Evolutionary conservation across 1,140 invertebrate genomes (phyloP).

Genomic region (Portunus trituberculatus): DNA sequence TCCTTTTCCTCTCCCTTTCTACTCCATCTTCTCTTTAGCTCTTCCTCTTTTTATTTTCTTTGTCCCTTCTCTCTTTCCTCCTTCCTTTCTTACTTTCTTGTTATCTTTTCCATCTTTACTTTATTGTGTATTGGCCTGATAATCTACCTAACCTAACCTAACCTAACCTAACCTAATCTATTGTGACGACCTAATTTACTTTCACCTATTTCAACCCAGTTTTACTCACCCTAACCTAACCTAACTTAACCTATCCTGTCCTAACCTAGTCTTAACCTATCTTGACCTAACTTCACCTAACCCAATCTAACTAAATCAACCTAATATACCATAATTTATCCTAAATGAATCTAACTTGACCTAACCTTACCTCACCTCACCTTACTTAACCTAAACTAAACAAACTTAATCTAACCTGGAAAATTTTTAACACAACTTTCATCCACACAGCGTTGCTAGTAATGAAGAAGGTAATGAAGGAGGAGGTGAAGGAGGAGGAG

Average conservation of each 20-base stretch:
- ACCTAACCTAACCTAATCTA: too few species aligned
- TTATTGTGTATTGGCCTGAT: background rate
- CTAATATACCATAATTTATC: background rate
- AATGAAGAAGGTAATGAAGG: background rate
- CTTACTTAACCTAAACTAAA: background rate
- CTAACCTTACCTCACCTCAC: background rate
- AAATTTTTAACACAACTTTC: background rate
- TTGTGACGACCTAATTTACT: too few species aligned
- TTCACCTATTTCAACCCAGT: too few species aligned
- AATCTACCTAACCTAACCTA: too few species aligned
- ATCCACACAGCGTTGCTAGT: background rate
- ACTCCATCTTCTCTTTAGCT: background rate
- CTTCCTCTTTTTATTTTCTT: background rate
- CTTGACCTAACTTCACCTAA: too few species aligned
- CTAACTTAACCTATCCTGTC: too few species aligned
- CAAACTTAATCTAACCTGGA: background rate
- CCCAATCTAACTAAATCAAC: too few species aligned
- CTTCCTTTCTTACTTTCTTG: background rate
- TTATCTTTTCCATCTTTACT: background rate
- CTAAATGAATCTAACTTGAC: background rate
- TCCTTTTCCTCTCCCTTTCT: background rate
- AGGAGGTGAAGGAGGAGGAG: too few species aligned
- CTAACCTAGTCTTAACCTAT: too few species aligned
- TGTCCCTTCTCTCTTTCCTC: background rate
- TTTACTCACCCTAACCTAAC: too few species aligned